Evolutionary conservation across 2,113 vertebrate species (phyloP).

Genomic region (Nycticebus coucang): DNA sequence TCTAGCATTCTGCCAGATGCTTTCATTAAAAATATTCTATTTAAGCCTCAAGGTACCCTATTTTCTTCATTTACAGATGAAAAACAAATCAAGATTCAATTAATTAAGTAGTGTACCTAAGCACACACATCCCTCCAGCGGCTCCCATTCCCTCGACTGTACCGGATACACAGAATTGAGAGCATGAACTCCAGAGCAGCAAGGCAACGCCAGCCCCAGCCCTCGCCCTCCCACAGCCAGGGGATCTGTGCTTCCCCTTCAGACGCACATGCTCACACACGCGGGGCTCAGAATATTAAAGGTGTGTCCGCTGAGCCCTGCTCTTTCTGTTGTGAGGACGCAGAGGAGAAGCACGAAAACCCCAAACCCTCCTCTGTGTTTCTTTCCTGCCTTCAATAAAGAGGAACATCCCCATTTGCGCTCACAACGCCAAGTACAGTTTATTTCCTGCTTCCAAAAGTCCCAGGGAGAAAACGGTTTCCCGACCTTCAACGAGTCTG

Average conservation of each 20-base stretch:
- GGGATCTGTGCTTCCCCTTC: not conserved
- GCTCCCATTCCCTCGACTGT: rapidly evolving
- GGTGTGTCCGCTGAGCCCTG: not conserved
- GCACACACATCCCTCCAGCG: rapidly evolving
- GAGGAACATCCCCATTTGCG: not conserved
- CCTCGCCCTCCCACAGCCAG: not conserved
- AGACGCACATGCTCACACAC: not conserved
- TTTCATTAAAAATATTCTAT: not conserved
- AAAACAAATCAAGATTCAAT: not conserved
- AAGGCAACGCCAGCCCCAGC: not conserved
- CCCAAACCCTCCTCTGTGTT: not conserved
- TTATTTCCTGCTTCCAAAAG: not conserved
- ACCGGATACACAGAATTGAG: not conserved
- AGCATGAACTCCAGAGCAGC: not conserved
- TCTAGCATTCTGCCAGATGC: not conserved
- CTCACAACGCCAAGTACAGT: rapidly evolving
- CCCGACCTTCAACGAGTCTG: not conserved
- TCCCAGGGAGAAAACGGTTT: rapidly evolving
- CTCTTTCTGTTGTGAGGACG: not conserved
- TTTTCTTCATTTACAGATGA: not conserved
- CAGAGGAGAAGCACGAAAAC: not conserved
- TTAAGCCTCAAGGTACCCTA: not conserved
- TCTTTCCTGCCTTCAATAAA: not conserved
- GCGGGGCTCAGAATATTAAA: not conserved
- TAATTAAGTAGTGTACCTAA: not conserved